Percentiles rank a stretch among this genome's conserved stretches.
These are phyloP conservation scores for Sander vitreus DNA, from an alignment of 2,113 vertebrate genomes.

Conservation along the genomic window DNA sequence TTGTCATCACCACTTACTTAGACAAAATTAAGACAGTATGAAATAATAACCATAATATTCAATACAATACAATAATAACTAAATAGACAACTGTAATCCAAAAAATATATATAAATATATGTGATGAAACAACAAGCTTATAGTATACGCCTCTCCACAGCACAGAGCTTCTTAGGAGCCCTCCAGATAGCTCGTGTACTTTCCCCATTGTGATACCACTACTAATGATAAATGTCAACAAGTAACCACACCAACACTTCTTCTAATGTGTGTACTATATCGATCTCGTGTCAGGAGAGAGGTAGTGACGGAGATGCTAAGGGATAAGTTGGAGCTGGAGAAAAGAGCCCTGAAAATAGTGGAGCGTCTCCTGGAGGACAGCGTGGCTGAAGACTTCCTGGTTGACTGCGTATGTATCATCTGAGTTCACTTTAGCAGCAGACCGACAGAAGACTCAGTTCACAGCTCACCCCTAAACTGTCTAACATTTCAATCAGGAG, in stretches of 20 bases:
- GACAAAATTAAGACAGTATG: too few relatives aligned
- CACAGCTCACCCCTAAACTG: background rate
- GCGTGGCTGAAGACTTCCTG: slow-evolving; percentile 91
- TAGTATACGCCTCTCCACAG: too few relatives aligned
- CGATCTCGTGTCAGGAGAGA: slow-evolving; percentile 85
- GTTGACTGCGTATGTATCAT: slow-evolving; percentile 87
- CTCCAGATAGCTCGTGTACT: too few relatives aligned
- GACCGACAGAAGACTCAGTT: background rate
- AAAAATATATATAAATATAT: too few relatives aligned
- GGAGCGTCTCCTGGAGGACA: slow-evolving; percentile 91
- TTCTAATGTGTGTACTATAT: background rate
- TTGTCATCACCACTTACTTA: too few relatives aligned
- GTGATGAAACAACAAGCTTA: too few relatives aligned
- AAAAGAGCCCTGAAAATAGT: slow-evolving; percentile 89
- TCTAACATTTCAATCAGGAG: too few relatives aligned
- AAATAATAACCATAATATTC: too few relatives aligned
- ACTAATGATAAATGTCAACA: background rate
- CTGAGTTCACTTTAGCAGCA: background rate
- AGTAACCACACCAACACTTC: background rate
- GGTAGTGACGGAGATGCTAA: slow-evolving; percentile 85
- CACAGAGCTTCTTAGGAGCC: too few relatives aligned
- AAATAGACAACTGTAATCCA: too few relatives aligned
- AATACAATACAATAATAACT: too few relatives aligned
- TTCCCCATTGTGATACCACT: too few relatives aligned
- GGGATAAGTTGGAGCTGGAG: slow-evolving; percentile 89